Percentiles rank a stretch among this genome's conserved stretches.
These are phyloP conservation scores for Crambe crambe DNA, from an alignment of 37 sponge, comb jelly and placozoan genomes.

Conservation along the genomic window DNA sequence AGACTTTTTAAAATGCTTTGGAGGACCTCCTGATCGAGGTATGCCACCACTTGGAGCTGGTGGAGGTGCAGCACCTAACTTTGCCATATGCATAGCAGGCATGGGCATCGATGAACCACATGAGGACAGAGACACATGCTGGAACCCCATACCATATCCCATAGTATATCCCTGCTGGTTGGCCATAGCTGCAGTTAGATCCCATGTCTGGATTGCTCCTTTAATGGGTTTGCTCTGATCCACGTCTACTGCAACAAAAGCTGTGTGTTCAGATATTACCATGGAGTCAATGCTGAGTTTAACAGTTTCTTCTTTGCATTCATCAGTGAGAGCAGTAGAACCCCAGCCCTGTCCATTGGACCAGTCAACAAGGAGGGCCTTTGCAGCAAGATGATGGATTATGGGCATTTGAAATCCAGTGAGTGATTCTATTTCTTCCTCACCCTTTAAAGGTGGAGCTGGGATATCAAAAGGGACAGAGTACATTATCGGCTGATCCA, in stretches of 20 bases:
- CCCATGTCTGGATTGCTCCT: constrained; percentile 62
- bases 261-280: constrained; percentile 72
- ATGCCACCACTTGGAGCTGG: no score
- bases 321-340: neutral
- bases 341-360: constrained; percentile 7
- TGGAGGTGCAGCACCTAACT: neutral
- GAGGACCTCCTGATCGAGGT: no score
- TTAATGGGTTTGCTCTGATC: constrained; percentile 55
- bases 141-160: neutral
- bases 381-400: constrained; percentile 83
- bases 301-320: constrained; percentile 38
- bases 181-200: constrained; percentile 34
- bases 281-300: constrained; percentile 63
- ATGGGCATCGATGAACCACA: no score
- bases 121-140: no score
- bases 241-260: constrained; percentile 74
- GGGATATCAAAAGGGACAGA: constrained; percentile 21
- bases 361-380: constrained; percentile 63
- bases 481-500: constrained; percentile 37
- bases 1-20: neutral
- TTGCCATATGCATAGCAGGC: no score
- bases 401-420: constrained; percentile 21
- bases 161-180: no score
- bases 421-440: neutral
- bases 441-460: neutral